Evolutionary conservation across 2,113 vertebrate species (phyloP), one percentile per base, ranked within the genome.

Genomic region (Phocoena phocoena): DNA sequence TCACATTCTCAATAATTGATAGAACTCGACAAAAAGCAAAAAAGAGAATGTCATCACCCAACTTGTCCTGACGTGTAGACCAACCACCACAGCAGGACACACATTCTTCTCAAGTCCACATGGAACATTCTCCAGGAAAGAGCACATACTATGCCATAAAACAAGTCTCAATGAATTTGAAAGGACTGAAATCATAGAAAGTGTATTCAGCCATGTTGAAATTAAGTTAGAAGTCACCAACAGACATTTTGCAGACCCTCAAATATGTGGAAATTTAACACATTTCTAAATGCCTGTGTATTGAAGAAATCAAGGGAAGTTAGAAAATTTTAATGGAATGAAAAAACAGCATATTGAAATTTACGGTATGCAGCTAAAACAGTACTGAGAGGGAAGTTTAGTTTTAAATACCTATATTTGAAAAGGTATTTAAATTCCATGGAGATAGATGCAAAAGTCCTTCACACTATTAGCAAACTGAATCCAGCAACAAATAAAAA

Each of bases 401-500:
- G 8, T 91, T 87, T 81, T 55, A 71, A 87, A 77, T 88, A 82
- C 23, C 21, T 55, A 1, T 71, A 38, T 47, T 65, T 80, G 20
- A 41, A 62, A 44, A 77, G 60, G 3, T 53, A 71, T 44, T 55
- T 44, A 82, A 70, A 92, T 50, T 11, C 38, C 55, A 68, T 85
- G 9, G 63, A 36, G 26, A 70, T 28, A 82, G 38, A 58, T 44
- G 26, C 71, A 79, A 47, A 89, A 47, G 14, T 88, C 58, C 53
- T 80, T 47, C 58, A 74, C 31, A 77, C n/a, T 95, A 77, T 84
- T 92, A 80, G 65, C 71, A 85, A 87, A 73, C 18, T 47, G 25
- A 71, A 84, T 93, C 33, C 33, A 88, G 15, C 41, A 88, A 88
- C 62, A 93, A 74, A 53, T 31, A 82, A 74, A 47, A 96, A 90